Evolutionary conservation across 2,888 invertebrate species (phyloP), one percentile per base, ranked within the genome.

Genomic region (Chrysina gloriosa): DNA sequence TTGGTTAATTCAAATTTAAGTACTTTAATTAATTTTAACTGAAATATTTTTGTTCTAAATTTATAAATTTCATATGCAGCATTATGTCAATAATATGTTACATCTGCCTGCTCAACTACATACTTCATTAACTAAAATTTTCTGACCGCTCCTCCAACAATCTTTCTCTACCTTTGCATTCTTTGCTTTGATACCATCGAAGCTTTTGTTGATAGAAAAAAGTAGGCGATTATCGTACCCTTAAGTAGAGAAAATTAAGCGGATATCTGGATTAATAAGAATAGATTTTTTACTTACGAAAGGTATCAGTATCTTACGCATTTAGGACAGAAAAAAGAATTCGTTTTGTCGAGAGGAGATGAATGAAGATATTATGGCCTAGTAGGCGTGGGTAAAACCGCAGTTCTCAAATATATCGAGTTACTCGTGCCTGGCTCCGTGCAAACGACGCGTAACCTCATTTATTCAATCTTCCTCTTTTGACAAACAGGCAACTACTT

Each of bases 371-470:
- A 65, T 65, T 68, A 61, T 56, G 63, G 63, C n/a, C 31, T 42
- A 65, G 68, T 64, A 48, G 65, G 68, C 58, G 64, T 50, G 54
- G 58, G 68, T 36, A 65, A 65, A 61, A 76, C 78, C 77, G 74
- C 76, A 77, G 74, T 77, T 78, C 77, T 76, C 76, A 77, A 58
- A 77, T 77, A 77, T 79, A 79, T 79, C 78, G 73, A 71, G 74
- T 79, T 79, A 77, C 79, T 68, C 34, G 58, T 65, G 67, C 14
- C 2, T 7, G 7, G 56, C 65, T 70, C n/a, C 31, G n/a, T 9
- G 31, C 1, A 6, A 6, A 2, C n/a, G 19, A 6, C 3, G n/a
- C 45, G 9, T 19, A 52, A 16, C 31, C 52, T 52, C 52, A 52
- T 52, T 52, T 52, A 52, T 31, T 16, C 34, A 31, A 52, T 52